phyloP scores from a whole-genome alignment of 1,140 invertebrate species.

The Sarcophaga peregrina region DNA sequence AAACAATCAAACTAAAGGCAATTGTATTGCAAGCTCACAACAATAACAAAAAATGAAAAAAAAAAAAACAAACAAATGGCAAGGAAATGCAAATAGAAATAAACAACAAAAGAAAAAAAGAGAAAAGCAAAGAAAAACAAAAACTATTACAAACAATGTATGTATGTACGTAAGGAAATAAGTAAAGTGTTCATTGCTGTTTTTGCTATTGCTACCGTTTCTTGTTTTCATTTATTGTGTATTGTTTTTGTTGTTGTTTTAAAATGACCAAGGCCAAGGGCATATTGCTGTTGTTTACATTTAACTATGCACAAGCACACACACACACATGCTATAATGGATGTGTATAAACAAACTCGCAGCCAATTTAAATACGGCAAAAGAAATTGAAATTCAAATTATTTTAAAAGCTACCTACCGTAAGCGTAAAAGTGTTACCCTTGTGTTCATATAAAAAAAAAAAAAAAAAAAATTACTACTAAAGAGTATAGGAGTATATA shows the following conservation, averaged over 20 bases:
- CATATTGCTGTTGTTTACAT: not conserved
- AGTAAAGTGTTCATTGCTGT: no score
- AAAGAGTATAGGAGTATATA: no score
- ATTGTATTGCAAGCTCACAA: not conserved
- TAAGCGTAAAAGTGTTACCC: no score
- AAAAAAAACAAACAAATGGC: not conserved
- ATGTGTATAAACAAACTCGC: no score
- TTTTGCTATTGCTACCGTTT: no score
- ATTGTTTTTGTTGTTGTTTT: not conserved
- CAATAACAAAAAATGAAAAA: not conserved
- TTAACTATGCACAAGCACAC: not conserved
- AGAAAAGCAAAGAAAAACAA: not conserved
- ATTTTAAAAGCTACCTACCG: no score
- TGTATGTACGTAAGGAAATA: no score
- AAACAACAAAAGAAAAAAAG: not conserved
- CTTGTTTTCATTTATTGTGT: no score
- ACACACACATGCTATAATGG: not conserved
- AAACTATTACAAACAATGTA: not conserved
- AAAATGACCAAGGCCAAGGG: conserved; percentile 13
- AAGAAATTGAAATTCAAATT: no score
- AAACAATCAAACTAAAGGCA: conserved; percentile 21
- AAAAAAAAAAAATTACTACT: no score
- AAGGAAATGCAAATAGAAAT: conserved; percentile 9
- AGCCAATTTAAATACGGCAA: no score
- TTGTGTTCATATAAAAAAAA: no score